Base-by-base conservation (phyloP, 2,113 vertebrate genomes). In the Ageneiosus marmoratus region DNA sequence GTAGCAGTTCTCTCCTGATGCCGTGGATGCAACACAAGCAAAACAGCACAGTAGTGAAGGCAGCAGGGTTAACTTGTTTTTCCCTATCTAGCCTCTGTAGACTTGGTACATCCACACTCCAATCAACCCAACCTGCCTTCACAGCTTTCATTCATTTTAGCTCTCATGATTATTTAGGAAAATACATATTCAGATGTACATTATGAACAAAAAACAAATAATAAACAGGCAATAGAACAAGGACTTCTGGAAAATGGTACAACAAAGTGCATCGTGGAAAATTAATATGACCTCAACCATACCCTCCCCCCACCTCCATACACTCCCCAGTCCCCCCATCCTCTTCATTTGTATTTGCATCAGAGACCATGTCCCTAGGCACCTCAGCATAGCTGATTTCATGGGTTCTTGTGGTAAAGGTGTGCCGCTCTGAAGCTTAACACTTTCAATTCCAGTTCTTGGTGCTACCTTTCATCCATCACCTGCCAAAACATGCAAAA, bases 291-390 rank as follows among this genome's bases (percentile, higher is more conserved):
- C 72, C 44, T 69, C 32, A 55, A 51, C 20, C n/a, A 24, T 70
- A 20, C 29, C 73, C 16, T 24, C 41, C 50, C 58, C 20, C 48
- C 77, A 4, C 58, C 27, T 20, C 12, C 29, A 34, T 34, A 56
- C 82, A 27, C 53, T 34, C 51, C 62, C 69, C 62, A 69, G 72
- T 75, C 75, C 73, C 80, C 75, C 76, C 48, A 72, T 60, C 73
- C 63, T 51, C 20, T 22, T 80, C 67, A 69, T 89, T 89, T 92
- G 88, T 90, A 79, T 80, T 70, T 79, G 29, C 77, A 69, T 82
- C 78, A 41, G 51, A 73, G 70, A 65, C 48, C 65, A 80, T 50
- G 58, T 50, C 80, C 73, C 58, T 84, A 60, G 80, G 16, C 67
- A 73, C 9, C 79, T 79, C 29, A 34, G 82, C 65, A 34, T 82